Evolutionary conservation across 92 coral and sea anemone species (phyloP), one percentile per base, ranked within the genome.

Genomic region (Epizoanthus ramosus): DNA sequence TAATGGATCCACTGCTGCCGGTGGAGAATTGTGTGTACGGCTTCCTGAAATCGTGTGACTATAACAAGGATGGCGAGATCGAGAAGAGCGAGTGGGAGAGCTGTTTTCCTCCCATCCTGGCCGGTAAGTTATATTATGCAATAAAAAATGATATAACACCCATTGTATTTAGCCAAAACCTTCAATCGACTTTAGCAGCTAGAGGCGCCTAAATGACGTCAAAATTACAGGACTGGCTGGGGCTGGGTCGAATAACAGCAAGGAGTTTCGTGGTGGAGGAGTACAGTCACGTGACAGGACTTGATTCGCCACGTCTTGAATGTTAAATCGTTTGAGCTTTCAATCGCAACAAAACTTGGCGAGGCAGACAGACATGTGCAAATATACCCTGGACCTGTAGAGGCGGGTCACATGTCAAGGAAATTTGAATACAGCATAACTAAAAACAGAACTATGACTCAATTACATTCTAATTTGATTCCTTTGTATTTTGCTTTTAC

Each of bases 11-110:
- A 60, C 82, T 93, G 33, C 65, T 84, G 10, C 83, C 84, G 22
- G 58, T 70, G 17, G 97, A 93, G 70, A 85, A 79, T 59, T 93
- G 97, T 74, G 89, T 93, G 89, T 71, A 90, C 18, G 97, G 90
- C 53, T 90, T 93, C 68, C 64, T 93, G 73, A 80, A 86, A 63
- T 84, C 94, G 15, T 93, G 97, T 72, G 92, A 90, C 81, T 93
- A 85, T 33, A 93, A 93, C 68, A 83, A 82, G 10, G 81, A 88
- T 31, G 87, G 88, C 6, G 93, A 89, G 13, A 88, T 93, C 39
- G 84, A 89, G 57, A 85, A 82, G 31, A 19, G 52, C 57, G 97
- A 93, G 72, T 93, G 97, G 97, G 75, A 63, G 59, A 77, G 90
- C 22, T 93, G 97, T 47, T 90, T 93, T 80, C 97, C 97, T 37